Percentiles rank a stretch among this genome's conserved stretches.
Evolutionary conservation across 37 sponge, comb jelly and placozoan species (phyloP).

Genomic region (Mnemiopsis leidyi): DNA sequence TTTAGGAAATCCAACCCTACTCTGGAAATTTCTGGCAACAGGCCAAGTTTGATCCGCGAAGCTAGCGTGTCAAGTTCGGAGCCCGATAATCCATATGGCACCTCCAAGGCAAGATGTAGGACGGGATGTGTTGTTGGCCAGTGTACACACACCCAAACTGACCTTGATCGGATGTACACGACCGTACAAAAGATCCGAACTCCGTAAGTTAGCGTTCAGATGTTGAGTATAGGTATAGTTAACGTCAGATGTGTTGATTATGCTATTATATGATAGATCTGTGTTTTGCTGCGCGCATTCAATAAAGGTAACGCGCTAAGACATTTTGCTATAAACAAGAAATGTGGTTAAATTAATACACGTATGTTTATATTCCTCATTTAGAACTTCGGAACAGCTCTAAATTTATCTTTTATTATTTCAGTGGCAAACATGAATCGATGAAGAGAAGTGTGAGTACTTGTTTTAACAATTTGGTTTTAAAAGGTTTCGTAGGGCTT

Average conservation of each 20-base stretch:
- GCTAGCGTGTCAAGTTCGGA: conserved; percentile 12
- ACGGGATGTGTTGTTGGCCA: background rate
- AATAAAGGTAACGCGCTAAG: background rate
- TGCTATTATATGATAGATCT: too few relatives aligned
- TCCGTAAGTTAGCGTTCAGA: background rate
- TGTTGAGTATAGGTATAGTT: too few relatives aligned
- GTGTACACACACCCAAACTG: background rate
- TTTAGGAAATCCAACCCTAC: background rate
- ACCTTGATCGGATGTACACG: background rate
- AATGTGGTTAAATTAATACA: background rate
- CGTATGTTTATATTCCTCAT: background rate
- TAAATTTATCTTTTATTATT: background rate
- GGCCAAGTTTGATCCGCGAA: too few relatives aligned
- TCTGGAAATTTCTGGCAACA: too few relatives aligned
- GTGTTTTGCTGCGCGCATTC: too few relatives aligned
- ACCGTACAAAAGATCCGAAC: conserved; percentile 9
- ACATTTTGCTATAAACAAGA: background rate
- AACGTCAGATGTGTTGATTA: too few relatives aligned
- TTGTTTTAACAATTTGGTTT: too few relatives aligned
- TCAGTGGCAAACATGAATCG: background rate
- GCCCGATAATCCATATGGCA: background rate
- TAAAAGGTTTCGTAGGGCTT: too few relatives aligned
- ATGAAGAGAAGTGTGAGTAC: background rate
- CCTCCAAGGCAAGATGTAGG: background rate
- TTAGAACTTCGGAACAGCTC: background rate